phyloP scores from a whole-genome alignment of 2,113 vertebrate species.

The Meles meles region DNA sequence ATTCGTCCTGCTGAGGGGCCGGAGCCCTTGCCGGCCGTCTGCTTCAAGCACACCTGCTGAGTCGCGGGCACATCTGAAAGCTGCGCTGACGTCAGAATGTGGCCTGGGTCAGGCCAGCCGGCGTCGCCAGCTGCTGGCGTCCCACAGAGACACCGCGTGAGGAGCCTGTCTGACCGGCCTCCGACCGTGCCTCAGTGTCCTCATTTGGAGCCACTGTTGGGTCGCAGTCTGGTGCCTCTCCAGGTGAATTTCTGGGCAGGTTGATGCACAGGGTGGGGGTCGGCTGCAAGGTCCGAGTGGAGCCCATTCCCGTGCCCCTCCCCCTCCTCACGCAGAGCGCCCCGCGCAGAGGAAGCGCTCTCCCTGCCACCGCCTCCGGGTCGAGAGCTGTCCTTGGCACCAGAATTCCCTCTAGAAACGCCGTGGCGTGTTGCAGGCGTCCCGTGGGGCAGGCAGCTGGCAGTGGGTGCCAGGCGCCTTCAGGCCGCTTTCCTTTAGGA shows the following conservation, averaged over 20 bases:
- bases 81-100: rapidly evolving
- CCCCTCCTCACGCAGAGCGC: rapidly evolving
- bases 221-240: background rate
- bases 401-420: too few species aligned
- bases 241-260: background rate
- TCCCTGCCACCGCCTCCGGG: background rate
- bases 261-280: rapidly evolving
- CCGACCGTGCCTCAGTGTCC: background rate
- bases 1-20: rapidly evolving
- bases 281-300: rapidly evolving
- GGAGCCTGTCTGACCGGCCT: rapidly evolving
- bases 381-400: background rate
- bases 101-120: rapidly evolving
- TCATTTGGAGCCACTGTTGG: background rate
- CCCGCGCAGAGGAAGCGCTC: background rate
- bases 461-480: rapidly evolving
- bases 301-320: rapidly evolving
- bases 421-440: background rate
- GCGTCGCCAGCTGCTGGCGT: rapidly evolving
- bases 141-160: rapidly evolving
- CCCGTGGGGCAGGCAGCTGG: background rate
- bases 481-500: too few species aligned
- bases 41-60: rapidly evolving
- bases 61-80: rapidly evolving
- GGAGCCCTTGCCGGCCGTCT: background rate